These are phyloP conservation scores for Nezara viridula DNA, from an alignment of 2,888 invertebrate species.

Conservation along the genomic window DNA sequence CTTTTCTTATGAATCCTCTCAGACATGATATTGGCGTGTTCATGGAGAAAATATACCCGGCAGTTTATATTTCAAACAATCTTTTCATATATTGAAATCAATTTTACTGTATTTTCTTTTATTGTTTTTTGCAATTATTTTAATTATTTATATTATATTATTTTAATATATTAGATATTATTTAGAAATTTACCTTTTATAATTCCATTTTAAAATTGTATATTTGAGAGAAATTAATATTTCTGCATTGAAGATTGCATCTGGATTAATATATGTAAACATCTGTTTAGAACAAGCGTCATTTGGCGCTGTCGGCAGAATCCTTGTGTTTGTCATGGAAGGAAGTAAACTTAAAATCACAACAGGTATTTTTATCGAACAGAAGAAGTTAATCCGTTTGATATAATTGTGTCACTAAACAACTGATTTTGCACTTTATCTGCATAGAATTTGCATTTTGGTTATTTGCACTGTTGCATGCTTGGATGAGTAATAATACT, in stretches of 20 bases:
- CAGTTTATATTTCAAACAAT: no score
- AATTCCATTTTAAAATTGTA: not conserved
- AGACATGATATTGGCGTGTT: no score
- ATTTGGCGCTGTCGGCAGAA: conserved; percentile 74
- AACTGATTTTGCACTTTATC: conserved; percentile 7
- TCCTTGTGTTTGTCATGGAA: conserved; percentile 71
- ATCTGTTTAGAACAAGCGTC: conserved; percentile 70
- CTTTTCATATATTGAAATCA: no score
- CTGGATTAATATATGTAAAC: conserved; percentile 5
- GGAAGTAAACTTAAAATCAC: conserved; percentile 67
- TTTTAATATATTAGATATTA: no score
- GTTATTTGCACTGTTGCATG: conserved; percentile 13
- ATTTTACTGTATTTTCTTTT: no score
- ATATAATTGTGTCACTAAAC: not conserved
- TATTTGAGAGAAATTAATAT: not conserved
- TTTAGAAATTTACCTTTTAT: no score
- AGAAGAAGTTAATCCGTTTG: not conserved
- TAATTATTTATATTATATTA: no score
- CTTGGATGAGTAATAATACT: not conserved
- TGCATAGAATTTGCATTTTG: no score
- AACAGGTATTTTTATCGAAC: conserved; percentile 55
- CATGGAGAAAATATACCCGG: no score
- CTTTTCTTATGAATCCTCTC: no score
- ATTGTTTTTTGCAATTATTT: no score
- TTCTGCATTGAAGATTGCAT: not conserved